Base-by-base conservation (phyloP, 2,113 vertebrate genomes). In the Calidris pugnax region DNA sequence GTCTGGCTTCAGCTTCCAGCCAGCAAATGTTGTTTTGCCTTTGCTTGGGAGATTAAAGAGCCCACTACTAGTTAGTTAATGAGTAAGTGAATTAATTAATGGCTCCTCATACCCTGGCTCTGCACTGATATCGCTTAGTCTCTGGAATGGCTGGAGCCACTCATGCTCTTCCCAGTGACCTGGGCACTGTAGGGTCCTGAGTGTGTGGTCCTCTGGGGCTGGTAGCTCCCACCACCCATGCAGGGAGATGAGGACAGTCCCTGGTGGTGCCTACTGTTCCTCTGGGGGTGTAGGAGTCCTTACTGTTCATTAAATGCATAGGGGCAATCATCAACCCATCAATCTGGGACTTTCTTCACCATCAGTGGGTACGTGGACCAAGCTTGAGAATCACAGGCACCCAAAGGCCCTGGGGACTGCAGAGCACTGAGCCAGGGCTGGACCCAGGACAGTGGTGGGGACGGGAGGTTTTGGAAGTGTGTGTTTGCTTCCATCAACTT, bases 81-180 rank as follows among this genome's bases (percentile, higher is more conserved):
- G 69, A 97, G 39, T 95, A 95, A 82, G 35, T 50, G 87, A 89
- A 95, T 96, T 87, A 94, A 94, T 95, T 87, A 91, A 93, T 76
- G 66, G 66, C 24, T 96, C 66, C 84, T 96, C 87, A 89, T 93
- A 93, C 88, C 24, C 69, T 89, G 18, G 81, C 68, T 90, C 72
- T 66, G 48, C 48, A 37, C 13, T 69, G 80, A 76, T 79, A 56
- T 26, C 0, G 0, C 24, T 69, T 78, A 67, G 62, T 85, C 57
- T 32, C 50, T 55, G 59, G 45, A 10, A 17, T 48, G 53, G 48
- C 50, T 82, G 67, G 62, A 83, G 74, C 53, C 76, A 30, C 43
- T 75, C 14, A 12, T 2, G 6, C 2, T 81, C 35, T 39, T 72
- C 56, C n/a, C 2, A 1, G 19, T 30, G 56, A 64, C 11, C 5